Conservation (phyloP, 2,797 vertebrate species). For the Acanthurus tractus region DNA sequence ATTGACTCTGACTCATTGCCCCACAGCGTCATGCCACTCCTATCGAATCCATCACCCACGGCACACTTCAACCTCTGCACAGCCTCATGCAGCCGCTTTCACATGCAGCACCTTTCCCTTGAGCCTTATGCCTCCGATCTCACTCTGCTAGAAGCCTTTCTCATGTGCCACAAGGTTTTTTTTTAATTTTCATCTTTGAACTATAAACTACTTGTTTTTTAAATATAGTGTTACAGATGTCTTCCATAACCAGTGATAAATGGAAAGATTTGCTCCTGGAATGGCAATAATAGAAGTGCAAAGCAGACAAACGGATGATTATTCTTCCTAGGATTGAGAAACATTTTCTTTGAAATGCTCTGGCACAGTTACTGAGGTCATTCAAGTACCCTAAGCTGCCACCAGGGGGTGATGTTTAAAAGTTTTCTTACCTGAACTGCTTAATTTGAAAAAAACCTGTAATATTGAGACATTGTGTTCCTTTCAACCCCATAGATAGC, state of each 20-base stretch:
- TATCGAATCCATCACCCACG: slow-evolving; percentile 56
- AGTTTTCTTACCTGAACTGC: slow-evolving; percentile 19
- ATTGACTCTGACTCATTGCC: slow-evolving; percentile 70
- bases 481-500: slow-evolving; percentile 50
- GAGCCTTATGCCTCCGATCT: slow-evolving; percentile 32
- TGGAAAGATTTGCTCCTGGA: neutral
- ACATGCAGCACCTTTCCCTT: slow-evolving; percentile 17
- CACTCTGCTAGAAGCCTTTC: slow-evolving; percentile 18
- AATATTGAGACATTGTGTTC: slow-evolving; percentile 72
- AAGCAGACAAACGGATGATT: neutral
- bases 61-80: slow-evolving; percentile 44
- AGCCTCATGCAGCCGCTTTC: slow-evolving; percentile 36
- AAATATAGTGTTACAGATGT: neutral
- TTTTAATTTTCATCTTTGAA: slow-evolving; percentile 1
- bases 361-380: neutral
- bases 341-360: neutral
- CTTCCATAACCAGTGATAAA: slow-evolving; percentile 7
- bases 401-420: slow-evolving; percentile 66
- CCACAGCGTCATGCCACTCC: slow-evolving; percentile 48
- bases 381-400: slow-evolving; percentile 36
- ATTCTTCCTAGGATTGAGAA: neutral
- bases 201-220: neutral
- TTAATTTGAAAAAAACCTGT: slow-evolving; percentile 29
- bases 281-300: neutral
- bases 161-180: slow-evolving; percentile 5